Evolutionary conservation across 2,888 invertebrate genomes (phyloP), one percentile per base, ranked within the genome.

Genomic region (Mactromeris polynyma): DNA sequence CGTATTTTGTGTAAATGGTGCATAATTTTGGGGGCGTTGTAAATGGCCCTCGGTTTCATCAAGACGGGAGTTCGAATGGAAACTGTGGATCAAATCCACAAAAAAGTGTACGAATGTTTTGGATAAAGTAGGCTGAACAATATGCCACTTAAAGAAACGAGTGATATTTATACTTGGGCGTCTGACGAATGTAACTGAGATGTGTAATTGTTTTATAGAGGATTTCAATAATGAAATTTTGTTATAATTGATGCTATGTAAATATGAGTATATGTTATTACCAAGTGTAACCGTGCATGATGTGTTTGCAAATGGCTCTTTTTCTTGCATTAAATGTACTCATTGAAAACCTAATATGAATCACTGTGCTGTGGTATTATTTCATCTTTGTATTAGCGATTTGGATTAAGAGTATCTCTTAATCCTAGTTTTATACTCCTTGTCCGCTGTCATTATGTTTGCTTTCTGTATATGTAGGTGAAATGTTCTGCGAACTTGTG

Each of bases 71-170:
- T 73, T 54, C 26, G 40, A 64, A 26, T 69, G 64, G 26, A 19
- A 31, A 46, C 40, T 46, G 42, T 83, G 69, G 83, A 73, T 83
- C 83, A 83, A 73, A 83, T 73, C 73, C 83, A 69, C 40, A 31
- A 46, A 64, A 58, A 73, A 4, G 36, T 73, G 36, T 73, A 73
- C 73, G 33, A 73, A 14, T 73, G 36, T 73, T 73, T 36, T 36
- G 73, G 17, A 33, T 33, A 73, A 33, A 33, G 73, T 26, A 36
- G 73, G 73, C 73, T 36, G 36, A 36, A 17, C 73, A 36, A 14
- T 19, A 26, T 33, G 73, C 73, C 73, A 36, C 73, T 73, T 36
- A 73, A 73, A 11, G 31, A 26, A 33, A 73, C 31, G 73, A 73
- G 36, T 73, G 73, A 73, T 73, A 73, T 73, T 73, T 73, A 73